These are phyloP conservation scores for Speoplatyrhinus poulsoni DNA, from an alignment of 2,113 vertebrate genomes.

Conservation along the genomic window DNA sequence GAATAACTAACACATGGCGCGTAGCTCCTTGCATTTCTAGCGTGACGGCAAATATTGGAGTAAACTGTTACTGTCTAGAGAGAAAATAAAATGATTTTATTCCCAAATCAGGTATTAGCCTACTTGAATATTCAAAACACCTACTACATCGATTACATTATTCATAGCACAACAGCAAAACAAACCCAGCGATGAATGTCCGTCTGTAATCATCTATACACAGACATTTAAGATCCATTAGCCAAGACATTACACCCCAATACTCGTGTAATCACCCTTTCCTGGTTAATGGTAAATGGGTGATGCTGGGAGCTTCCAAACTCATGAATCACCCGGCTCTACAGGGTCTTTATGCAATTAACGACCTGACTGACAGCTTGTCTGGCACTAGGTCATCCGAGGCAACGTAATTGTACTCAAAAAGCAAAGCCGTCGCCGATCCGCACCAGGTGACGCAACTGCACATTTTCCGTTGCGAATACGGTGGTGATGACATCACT, in stretches of 20 bases:
- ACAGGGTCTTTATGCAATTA: slow-evolving; percentile 30
- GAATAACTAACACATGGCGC: slow-evolving; percentile 37
- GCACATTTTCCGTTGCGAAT: slow-evolving; percentile 23
- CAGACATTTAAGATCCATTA: too few species aligned
- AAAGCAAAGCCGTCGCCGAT: slow-evolving; percentile 32
- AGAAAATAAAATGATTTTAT: slow-evolving; percentile 20
- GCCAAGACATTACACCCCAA: slow-evolving; percentile 6
- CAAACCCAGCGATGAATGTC: too few species aligned
- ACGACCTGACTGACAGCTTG: slow-evolving; percentile 19
- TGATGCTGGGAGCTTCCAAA: slow-evolving; percentile 22
- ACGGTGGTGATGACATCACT: slow-evolving; percentile 37
- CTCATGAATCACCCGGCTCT: slow-evolving; percentile 39
- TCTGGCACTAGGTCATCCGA: slow-evolving; percentile 25
- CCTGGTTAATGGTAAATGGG: slow-evolving; percentile 4
- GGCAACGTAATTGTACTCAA: slow-evolving; percentile 37
- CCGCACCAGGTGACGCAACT: slow-evolving; percentile 33
- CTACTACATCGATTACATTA: too few species aligned
- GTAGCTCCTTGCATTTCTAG: slow-evolving; percentile 38
- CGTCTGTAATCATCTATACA: too few species aligned
- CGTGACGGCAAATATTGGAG: slow-evolving; percentile 34
- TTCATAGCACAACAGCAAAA: too few species aligned
- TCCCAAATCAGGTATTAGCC: too few species aligned
- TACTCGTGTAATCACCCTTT: slow-evolving; percentile 8
- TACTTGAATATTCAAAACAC: too few species aligned
- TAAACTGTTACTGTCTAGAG: slow-evolving; percentile 25